Evolutionary conservation across 2,888 invertebrate genomes (phyloP), one percentile per base, ranked within the genome.

Genomic region (Conus canariensis): DNA sequence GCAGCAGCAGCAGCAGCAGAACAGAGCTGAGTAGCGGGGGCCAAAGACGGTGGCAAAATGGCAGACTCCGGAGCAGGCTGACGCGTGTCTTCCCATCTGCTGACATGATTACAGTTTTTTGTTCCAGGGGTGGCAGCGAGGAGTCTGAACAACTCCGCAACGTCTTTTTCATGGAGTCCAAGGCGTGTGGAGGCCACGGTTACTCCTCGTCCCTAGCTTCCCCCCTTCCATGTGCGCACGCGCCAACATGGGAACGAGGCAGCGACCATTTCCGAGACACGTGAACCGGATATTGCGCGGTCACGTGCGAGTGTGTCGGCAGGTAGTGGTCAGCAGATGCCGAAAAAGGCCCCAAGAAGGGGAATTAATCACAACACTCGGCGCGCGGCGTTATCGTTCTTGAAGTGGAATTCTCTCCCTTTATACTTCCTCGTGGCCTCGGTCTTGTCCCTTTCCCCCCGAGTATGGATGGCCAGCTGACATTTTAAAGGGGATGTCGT

Each of bases 291-390:
- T 58, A 85, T 85, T 89, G 89, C 89, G 25, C 85, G 67, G 16
- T 85, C 89, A 89, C 89, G 89, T 89, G 89, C 89, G 67, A 1
- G 70, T 83, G 85, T 85, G 89, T 64, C 85, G 85, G 77, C 70
- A 89, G 89, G 89, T 89, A 89, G 89, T 30, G 89, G 89, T 89
- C 89, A 89, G 89, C 89, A 70, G 89, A 89, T 85, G 85, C 67
- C 16, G 85, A 85, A 25, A 25, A 56, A 59, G 58, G 45, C 4
- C 56, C 30, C 30, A 10, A 60, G 60, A 64, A 64, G 64, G 64
- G 64, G 85, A 86, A 86, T 86, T 86, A 86, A 86, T 86, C 86
- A 86, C 86, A 67, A 86, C 86, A 67, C 8, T 3, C 82, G 82
- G 7, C 19, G 22, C 19, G 7, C 19, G 22, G 56, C 19, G 56